A percentile compares a stretch with the other conserved stretches of the same genome.
These are phyloP conservation scores for Eleginops maclovinus DNA, from an alignment of 2,113 vertebrate species.

Conservation along the genomic window DNA sequence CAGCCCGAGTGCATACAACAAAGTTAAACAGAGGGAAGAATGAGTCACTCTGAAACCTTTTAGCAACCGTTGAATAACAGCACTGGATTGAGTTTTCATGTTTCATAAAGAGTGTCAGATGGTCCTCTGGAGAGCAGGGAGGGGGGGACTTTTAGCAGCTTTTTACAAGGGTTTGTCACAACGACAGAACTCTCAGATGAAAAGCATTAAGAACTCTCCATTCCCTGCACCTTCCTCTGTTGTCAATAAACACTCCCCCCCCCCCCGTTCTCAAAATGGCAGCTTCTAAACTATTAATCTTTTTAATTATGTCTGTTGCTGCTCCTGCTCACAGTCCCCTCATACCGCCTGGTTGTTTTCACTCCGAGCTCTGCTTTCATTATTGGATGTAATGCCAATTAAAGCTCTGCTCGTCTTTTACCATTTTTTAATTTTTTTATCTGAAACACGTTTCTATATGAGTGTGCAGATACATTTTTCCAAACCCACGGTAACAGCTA, in stretches of 20 bases:
- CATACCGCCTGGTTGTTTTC: background rate
- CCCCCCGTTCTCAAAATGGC: background rate
- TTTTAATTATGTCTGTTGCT: background rate
- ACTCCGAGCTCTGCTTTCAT: background rate
- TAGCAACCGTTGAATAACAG: background rate
- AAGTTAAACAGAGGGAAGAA: background rate
- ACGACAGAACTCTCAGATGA: background rate
- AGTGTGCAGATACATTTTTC: background rate
- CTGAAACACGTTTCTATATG: background rate
- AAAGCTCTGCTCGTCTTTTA: too few relatives aligned
- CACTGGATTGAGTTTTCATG: constrained; percentile 52
- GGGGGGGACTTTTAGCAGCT: constrained; percentile 48
- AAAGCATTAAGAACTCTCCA: too few relatives aligned
- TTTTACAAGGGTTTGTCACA: constrained; percentile 3
- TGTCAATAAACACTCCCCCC: background rate
- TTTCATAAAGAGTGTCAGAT: constrained; percentile 1
- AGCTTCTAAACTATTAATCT: background rate
- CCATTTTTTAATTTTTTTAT: background rate
- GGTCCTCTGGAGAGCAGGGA: background rate
- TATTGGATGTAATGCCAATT: too few relatives aligned
- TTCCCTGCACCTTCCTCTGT: background rate
- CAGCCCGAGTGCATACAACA: background rate
- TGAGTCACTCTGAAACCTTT: background rate
- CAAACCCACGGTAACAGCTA: too few relatives aligned
- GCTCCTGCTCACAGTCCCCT: background rate